These are phyloP conservation scores for Stigmatopora nigra DNA, from an alignment of 2,113 vertebrate genomes.

Conservation along the genomic window DNA sequence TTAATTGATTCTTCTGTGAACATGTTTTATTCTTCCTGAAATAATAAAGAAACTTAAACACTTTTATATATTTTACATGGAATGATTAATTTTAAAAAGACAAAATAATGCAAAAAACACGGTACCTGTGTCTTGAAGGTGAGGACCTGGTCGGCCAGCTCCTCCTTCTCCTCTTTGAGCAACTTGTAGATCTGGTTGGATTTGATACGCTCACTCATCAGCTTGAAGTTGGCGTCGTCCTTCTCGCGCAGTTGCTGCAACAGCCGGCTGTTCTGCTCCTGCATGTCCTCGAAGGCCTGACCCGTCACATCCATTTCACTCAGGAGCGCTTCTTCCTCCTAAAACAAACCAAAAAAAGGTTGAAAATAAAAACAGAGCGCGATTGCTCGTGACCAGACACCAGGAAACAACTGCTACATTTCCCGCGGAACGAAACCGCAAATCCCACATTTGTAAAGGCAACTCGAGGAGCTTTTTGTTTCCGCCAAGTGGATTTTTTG, in stretches of 20 bases:
- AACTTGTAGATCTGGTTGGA: constrained; percentile 95
- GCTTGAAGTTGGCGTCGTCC: constrained; percentile 92
- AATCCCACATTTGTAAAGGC: constrained; percentile 24
- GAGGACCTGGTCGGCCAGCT: constrained; percentile 85
- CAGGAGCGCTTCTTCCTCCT: constrained; percentile 90
- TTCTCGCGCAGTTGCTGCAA: constrained; percentile 88
- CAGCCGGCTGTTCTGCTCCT: constrained; percentile 89
- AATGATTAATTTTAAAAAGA: too few species aligned
- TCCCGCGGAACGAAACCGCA: not conserved
- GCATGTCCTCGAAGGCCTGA: constrained; percentile 95
- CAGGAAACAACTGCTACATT: not conserved
- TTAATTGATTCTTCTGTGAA: too few species aligned
- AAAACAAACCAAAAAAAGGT: constrained; percentile 16
- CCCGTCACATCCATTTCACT: constrained; percentile 95
- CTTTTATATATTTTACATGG: too few species aligned
- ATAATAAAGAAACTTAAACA: too few species aligned
- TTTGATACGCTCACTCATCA: constrained; percentile 93
- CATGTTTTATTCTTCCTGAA: too few species aligned
- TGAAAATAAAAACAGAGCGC: too few species aligned
- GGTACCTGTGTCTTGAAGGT: constrained; percentile 86
- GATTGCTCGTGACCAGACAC: not conserved
- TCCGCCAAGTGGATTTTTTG: constrained; percentile 1
- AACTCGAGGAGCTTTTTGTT: constrained; percentile 20
- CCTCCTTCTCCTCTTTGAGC: constrained; percentile 87
- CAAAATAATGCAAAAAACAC: too few species aligned